Evolutionary conservation across 2,888 invertebrate genomes (phyloP), one percentile per base, ranked within the genome.

Genomic region (Lottia scabra): DNA sequence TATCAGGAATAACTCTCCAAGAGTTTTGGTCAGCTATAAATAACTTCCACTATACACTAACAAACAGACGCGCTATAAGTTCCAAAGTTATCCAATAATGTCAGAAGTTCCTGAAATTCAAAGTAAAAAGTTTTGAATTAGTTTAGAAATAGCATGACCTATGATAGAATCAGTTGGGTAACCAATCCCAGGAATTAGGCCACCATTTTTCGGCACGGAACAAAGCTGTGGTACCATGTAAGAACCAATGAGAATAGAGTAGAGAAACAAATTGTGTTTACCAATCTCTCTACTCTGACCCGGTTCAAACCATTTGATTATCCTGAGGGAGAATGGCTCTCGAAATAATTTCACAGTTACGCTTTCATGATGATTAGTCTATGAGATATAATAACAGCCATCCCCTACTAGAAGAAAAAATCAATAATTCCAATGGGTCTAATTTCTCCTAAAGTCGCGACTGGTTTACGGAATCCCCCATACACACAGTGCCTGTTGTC

Each of bases 201-300:
- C 56, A 56, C 56, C 56, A 56, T 56, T 56, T 56, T 56, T 56
- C 56, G 56, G 56, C 23, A 56, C 56, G 23, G 56, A 56, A 56
- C 56, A 56, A 56, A 56, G 56, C 56, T 23, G 38, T 56, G 56
- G 56, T 56, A 56, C 56, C 56, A n/a, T 56, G 19, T 23, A 56
- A 23, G 56, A 56, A 23, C 56, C 56, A 56, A 56, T 56, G 19
- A 56, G 56, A 19, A 56, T 56, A 23, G 56, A 56, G 56, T 56
- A 12, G 56, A 23, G 56, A 56, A 23, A 56, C 19, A 56, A 56
- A 56, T 56, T 56, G 19, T 56, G 56, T 56, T 56, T 56, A 56
- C 56, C 19, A 56, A 56, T 56, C 56, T 19, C 19, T 56, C 13
- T 56, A 23, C 19, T 19, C 19, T 56, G 56, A 56, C 56, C 56